Evolutionary conservation across 2,113 vertebrate species (phyloP).

Genomic region (Elachura formosa): DNA sequence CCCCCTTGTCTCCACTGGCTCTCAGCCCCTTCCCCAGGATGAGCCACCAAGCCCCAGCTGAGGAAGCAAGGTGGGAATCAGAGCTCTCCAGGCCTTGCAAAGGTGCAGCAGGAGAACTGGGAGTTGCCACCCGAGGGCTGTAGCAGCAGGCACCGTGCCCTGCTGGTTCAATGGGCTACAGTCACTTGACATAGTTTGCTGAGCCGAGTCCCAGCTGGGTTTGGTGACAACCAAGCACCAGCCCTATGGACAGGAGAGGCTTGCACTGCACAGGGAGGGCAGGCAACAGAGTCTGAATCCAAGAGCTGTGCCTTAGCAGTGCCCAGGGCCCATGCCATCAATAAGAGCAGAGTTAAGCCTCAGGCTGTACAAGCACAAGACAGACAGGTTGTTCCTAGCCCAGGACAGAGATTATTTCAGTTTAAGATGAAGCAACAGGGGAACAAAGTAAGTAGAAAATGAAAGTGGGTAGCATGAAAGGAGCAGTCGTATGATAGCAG

Average conservation of each 20-base stretch:
- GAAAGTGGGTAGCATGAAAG: not conserved
- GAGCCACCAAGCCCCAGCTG: not conserved
- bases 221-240: not conserved
- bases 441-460: not conserved
- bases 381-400: not conserved
- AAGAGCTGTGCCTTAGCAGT: not conserved
- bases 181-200: not conserved
- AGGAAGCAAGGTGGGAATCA: fast-evolving
- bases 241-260: not conserved
- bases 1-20: fast-evolving
- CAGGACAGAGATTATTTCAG: not conserved
- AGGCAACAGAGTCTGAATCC: not conserved
- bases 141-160: not conserved
- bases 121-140: not conserved
- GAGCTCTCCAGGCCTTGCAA: not conserved
- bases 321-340: not conserved
- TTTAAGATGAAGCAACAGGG: not conserved
- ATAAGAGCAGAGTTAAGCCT: not conserved
- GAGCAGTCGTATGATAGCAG: not conserved
- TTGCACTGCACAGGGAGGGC: fast-evolving
- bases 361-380: not conserved
- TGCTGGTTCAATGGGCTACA: not conserved
- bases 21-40: not conserved
- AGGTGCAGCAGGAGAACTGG: not conserved
- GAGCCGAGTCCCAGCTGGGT: not conserved